Evolutionary conservation across 2,113 vertebrate genomes (phyloP), one percentile per base, ranked within the genome.

Genomic region (Spermophilus dauricus): DNA sequence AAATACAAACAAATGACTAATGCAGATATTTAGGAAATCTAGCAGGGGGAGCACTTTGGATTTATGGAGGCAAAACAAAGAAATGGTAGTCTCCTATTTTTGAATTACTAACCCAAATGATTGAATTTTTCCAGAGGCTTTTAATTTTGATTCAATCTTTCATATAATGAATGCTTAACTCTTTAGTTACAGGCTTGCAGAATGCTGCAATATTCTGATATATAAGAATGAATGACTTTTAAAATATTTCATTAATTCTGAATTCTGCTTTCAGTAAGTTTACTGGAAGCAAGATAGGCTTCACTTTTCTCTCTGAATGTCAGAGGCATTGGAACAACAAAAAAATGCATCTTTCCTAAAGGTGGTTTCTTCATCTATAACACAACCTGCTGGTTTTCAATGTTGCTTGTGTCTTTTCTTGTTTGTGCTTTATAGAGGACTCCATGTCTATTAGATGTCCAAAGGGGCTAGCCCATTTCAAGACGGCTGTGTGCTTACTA

Each of bases 111-210:
- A 82, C 13, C 3, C 20, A 53, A 70, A 93, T 20, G 22, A 82
- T 73, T 95, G 65, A 45, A 95, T 78, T 94, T 94, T 95, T 82
- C 69, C 86, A 76, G 26, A 78, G 69, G 5, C 30, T 92, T 89
- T 91, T 65, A 77, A 42, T 91, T 75, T 58, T 76, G 61, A 58
- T 85, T 89, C 30, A 48, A 30, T 95, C 78, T 77, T 85, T 72
- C 20, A 32, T 96, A 32, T 37, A 58, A 51, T 34, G 39, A 94
- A 12, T 72, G 17, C 20, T 75, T 80, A 88, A 87, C 42, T 94
- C 67, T 73, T 93, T 83, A 92, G 24, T 56, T 45, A 76, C 2
- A 7, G 22, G 2, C 12, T 82, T 88, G 12, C 22, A 83, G 39
- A 11, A 82, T 95, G 63, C 32, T 91, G 28, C 56, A 91, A 26